phyloP scores from a whole-genome alignment of 1,140 invertebrate species.

The Papilio polytes region DNA sequence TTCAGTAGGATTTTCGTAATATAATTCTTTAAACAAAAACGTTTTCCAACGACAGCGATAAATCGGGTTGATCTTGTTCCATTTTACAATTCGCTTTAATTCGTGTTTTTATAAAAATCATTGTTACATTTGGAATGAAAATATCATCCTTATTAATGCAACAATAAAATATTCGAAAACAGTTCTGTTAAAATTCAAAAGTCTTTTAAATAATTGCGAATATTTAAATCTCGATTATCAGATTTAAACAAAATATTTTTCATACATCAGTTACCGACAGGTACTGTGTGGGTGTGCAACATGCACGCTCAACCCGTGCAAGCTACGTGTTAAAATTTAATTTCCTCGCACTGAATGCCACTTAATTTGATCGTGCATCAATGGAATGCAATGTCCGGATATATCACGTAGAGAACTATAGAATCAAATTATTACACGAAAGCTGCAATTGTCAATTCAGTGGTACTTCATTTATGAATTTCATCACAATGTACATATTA shows the following conservation, averaged over 20 bases:
- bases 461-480: too few species aligned
- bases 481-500: too few species aligned
- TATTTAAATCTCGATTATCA: not conserved
- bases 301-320: not conserved
- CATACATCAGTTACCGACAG: not conserved
- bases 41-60: not conserved
- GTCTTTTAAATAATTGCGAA: not conserved
- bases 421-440: slow-evolving; percentile 4
- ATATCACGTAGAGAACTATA: not conserved
- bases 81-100: not conserved
- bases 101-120: not conserved
- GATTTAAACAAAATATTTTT: not conserved
- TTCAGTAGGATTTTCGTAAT: not conserved
- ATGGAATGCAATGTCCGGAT: not conserved
- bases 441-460: not conserved
- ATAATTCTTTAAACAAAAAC: not conserved
- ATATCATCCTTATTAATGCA: too few species aligned
- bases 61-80: not conserved
- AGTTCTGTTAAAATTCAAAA: not conserved
- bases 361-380: not conserved
- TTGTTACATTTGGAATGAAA: not conserved
- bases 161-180: too few species aligned
- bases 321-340: slow-evolving; percentile 27
- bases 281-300: not conserved
- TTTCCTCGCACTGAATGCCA: not conserved